Evolutionary conservation across 2,797 vertebrate species (phyloP).

Genomic region (Karalla daura): DNA sequence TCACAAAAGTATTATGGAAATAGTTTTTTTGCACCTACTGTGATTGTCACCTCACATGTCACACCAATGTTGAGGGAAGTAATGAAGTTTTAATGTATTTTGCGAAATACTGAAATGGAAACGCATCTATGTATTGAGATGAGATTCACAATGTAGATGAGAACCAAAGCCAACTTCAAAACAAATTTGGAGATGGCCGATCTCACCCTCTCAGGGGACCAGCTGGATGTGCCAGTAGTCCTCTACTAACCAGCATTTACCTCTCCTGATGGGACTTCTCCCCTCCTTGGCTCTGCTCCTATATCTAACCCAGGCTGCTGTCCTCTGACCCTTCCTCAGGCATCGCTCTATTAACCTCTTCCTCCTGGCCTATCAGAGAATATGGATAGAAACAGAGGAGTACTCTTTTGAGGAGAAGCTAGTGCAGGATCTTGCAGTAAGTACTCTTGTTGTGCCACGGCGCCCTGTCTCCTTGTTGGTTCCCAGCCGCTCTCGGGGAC

Average conservation of each 20-base stretch:
- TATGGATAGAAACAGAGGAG: conserved; percentile 99
- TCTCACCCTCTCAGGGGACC: conserved; percentile 82
- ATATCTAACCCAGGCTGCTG: conserved; percentile 88
- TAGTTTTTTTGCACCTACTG: no score
- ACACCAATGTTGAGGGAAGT: no score
- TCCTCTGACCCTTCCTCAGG: conserved; percentile 90
- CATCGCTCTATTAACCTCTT: conserved; percentile 99
- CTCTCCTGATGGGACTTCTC: conserved; percentile 75
- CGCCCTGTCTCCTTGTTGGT: conserved; percentile 24
- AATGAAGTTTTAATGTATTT: no score
- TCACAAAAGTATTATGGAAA: no score
- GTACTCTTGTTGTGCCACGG: conserved; percentile 80
- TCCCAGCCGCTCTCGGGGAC: conserved; percentile 12
- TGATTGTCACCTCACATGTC: no score
- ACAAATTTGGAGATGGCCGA: neutral
- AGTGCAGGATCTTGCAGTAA: conserved; percentile 99
- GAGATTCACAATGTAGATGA: no score
- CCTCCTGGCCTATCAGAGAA: conserved; percentile 99
- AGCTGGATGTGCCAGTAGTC: conserved; percentile 86
- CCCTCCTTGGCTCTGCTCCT: conserved; percentile 77
- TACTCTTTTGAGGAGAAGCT: conserved; percentile 99
- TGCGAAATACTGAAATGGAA: no score
- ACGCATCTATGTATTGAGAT: no score
- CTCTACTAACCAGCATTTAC: conserved; percentile 84
- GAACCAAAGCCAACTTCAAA: no score